A percentile compares a stretch with the other conserved stretches of the same genome.
phyloP scores from a whole-genome alignment of 2,888 invertebrate genomes.

The Ochropleura leucogaster region DNA sequence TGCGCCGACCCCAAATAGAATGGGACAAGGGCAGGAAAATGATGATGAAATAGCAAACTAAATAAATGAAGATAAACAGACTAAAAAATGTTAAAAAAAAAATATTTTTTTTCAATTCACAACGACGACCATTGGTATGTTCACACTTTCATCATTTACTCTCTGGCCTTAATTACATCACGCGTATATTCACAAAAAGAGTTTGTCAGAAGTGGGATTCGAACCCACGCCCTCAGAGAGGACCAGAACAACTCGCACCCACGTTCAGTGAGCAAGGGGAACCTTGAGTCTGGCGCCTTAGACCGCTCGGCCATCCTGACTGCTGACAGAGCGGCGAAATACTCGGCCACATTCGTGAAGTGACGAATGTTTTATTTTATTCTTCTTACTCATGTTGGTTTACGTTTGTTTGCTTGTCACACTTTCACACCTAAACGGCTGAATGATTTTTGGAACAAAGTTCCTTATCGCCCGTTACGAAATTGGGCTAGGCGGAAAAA shows the following conservation, averaged over 20 bases:
- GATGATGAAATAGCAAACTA: too few species aligned
- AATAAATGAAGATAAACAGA: too few species aligned
- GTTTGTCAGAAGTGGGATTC: constrained; percentile 87
- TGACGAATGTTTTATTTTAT: neutral
- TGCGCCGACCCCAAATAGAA: too few species aligned
- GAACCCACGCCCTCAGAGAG: constrained; percentile 93
- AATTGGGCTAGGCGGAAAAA: too few species aligned
- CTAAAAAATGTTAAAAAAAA: too few species aligned
- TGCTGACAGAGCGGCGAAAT: neutral
- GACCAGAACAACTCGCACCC: constrained; percentile 92
- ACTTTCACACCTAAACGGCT: neutral
- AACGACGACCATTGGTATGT: too few species aligned
- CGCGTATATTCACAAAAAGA: constrained; percentile 2
- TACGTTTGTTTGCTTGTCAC: neutral
- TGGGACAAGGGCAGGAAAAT: too few species aligned
- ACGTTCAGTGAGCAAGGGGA: constrained; percentile 88
- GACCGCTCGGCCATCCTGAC: neutral
- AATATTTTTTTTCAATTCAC: too few species aligned
- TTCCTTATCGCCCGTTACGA: neutral
- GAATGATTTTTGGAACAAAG: neutral
- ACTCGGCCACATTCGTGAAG: neutral
- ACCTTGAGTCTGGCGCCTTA: constrained; percentile 76
- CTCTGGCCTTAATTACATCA: neutral
- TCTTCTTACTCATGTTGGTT: neutral
- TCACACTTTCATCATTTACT: neutral